Conservation (phyloP, 2,888 invertebrate genomes). For the Drosophila aldrichi region DNA sequence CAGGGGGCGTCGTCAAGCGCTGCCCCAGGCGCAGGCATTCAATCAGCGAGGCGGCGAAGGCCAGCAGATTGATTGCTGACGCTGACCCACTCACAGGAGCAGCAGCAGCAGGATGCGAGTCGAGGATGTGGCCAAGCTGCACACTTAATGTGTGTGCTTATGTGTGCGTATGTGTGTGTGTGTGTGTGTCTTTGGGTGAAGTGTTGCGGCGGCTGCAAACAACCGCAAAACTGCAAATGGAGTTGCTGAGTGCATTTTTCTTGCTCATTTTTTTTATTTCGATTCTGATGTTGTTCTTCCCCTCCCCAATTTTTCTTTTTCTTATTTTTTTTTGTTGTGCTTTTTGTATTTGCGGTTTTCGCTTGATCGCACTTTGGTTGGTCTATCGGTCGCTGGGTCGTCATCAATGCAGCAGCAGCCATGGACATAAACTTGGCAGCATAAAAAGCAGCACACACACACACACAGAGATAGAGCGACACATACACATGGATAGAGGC, state of each 20-base stretch:
- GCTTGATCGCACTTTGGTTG: conserved; percentile 69
- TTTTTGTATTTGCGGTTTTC: conserved; percentile 65
- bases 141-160: neutral
- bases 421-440: conserved; percentile 58
- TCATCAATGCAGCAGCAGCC: conserved; percentile 71
- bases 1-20: conserved; percentile 34
- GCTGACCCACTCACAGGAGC: conserved; percentile 49
- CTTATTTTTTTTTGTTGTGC: too few relatives aligned
- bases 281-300: conserved; percentile 15
- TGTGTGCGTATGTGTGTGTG: conserved; percentile 1
- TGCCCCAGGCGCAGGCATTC: conserved; percentile 31
- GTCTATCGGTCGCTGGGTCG: conserved; percentile 80
- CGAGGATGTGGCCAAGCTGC: conserved; percentile 25
- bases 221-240: conserved; percentile 60
- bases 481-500: conserved; percentile 31
- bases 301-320: conserved; percentile 19
- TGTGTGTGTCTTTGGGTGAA: conserved; percentile 1
- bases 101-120: conserved; percentile 26
- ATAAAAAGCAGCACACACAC: conserved; percentile 48
- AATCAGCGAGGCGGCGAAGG: conserved; percentile 30
- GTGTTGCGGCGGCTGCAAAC: conserved; percentile 45
- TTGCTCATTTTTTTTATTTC: conserved; percentile 32
- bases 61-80: conserved; percentile 41
- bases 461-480: conserved; percentile 19
- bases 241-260: conserved; percentile 43